Evolutionary conservation across 2,797 vertebrate species (phyloP), one percentile per base, ranked within the genome.

Genomic region (Hydrocynus forskahlii): DNA sequence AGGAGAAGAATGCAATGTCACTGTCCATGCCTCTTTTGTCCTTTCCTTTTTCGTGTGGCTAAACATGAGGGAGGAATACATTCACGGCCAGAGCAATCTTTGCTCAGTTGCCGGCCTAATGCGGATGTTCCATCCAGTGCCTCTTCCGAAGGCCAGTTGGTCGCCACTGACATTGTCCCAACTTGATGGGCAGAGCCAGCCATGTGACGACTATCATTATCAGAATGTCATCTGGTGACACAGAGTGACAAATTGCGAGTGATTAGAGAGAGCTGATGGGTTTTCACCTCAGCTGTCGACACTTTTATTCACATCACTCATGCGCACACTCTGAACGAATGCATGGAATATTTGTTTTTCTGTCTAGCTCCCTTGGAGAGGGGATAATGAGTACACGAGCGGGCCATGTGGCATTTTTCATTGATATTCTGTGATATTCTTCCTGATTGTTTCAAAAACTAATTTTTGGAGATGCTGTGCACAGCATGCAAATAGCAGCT

Each of bases 401-500:
- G 17, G 50, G 19, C 5, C 6, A 7, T 14, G 19, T 45, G 35
- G n/a, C 23, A 13, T 0, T 14, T 59, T 43, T 35, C n/a, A 59
- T 74, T 74, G 54, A 60, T 43, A 74, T 74, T 74, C 72, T 45
- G 55, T 8, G 29, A 73, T 55, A 73, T n/a, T 55, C 0, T 73
- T 21, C 72, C 55, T 21, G 35, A 60, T 40, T 43, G 72, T 21
- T 43, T 59, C 38, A 45, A 38, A 74, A 60, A 40, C 17, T n/a
- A 38, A 60, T 74, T 43, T 60, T 9, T 10, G 35, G 38, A 74
- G 54, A 71, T 14, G 59, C 76, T 62, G 57, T 60, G 70, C 54
- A 38, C 57, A 72, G 57, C 62, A 67, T 80, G 62, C 75, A 79
- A 68, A 78, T 21, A 40, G 82, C 67, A 52, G 23, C 38, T 38